phyloP scores from a whole-genome alignment of 2,113 vertebrate species.

The Megaceryle maxima region DNA sequence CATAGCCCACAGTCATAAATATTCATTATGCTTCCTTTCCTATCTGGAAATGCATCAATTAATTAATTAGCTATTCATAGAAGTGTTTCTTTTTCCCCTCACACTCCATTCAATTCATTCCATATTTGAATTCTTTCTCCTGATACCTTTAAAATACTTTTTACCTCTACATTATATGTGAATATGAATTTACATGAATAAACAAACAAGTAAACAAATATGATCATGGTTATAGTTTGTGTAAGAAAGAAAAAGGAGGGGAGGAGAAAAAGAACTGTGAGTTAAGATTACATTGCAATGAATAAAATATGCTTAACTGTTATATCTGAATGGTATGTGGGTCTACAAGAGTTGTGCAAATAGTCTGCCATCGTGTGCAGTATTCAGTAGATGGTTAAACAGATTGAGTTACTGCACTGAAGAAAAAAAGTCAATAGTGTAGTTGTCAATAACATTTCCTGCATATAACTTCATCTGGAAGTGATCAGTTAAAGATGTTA shows the following conservation, averaged over 20 bases:
- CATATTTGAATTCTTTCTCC: background rate
- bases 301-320: background rate
- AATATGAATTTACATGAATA: background rate
- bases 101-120: background rate
- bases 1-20: background rate
- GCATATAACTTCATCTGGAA: background rate
- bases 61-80: constrained; percentile 27
- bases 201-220: background rate
- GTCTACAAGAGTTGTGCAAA: background rate
- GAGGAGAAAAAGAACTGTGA: background rate
- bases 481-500: background rate
- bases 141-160: background rate
- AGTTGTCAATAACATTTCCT: background rate
- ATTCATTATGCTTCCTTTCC: constrained; percentile 17
- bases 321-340: background rate
- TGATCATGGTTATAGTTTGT: background rate
- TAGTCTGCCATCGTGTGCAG: background rate
- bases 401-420: background rate
- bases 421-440: background rate
- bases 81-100: background rate
- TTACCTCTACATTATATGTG: background rate
- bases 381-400: background rate
- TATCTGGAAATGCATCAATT: constrained; percentile 22
- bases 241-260: background rate
- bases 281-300: background rate